phyloP scores from a whole-genome alignment of 2,113 vertebrate genomes.

The Uria lomvia region DNA sequence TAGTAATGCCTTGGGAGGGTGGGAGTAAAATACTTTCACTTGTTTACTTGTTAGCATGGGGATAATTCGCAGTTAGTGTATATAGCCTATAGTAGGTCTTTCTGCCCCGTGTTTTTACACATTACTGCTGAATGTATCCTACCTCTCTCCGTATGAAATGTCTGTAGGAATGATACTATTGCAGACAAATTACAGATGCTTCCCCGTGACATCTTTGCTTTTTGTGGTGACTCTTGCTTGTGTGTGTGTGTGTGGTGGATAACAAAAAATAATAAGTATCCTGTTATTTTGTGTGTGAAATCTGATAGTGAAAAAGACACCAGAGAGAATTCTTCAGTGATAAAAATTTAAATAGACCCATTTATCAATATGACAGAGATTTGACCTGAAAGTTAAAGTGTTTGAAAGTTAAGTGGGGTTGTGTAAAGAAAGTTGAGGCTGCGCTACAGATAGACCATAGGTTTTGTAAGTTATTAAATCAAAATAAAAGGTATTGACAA shows the following conservation, averaged over 20 bases:
- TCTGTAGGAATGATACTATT: neutral
- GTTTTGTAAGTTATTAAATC: constrained; percentile 57
- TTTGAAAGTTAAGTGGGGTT: constrained; percentile 50
- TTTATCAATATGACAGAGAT: constrained; percentile 67
- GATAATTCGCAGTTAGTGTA: neutral
- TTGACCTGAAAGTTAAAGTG: constrained; percentile 60
- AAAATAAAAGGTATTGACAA: constrained; percentile 60
- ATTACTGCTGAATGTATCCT: neutral
- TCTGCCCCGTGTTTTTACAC: neutral
- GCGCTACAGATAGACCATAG: neutral
- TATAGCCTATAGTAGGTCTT: neutral
- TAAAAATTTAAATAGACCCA: constrained; percentile 68
- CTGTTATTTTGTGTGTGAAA: constrained; percentile 52
- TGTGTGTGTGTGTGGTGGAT: neutral
- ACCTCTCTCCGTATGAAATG: fast-evolving
- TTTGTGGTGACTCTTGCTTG: neutral
- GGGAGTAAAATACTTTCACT: neutral
- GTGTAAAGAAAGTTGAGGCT: constrained; percentile 49
- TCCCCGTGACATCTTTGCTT: neutral
- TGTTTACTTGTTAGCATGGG: neutral
- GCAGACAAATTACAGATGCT: neutral
- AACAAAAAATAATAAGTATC: constrained; percentile 27
- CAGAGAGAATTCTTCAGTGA: constrained; percentile 39
- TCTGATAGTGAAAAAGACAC: constrained; percentile 63
- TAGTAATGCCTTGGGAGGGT: neutral